Percentiles rank a stretch among this genome's conserved stretches.
Evolutionary conservation across 2,797 vertebrate genomes (phyloP).

Genomic region (Carcharodon carcharias): DNA sequence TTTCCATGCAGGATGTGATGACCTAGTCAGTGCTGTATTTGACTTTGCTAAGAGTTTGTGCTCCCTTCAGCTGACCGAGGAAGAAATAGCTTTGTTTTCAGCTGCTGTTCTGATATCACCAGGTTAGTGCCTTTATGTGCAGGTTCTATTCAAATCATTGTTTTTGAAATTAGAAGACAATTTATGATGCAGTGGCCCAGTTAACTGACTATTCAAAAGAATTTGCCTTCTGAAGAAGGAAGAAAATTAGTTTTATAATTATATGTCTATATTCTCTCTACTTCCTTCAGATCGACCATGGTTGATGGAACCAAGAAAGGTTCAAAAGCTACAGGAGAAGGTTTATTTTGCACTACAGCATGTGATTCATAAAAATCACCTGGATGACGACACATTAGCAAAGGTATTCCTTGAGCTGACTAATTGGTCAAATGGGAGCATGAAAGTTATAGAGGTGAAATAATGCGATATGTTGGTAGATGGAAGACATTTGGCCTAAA

Average conservation of each 20-base stretch:
- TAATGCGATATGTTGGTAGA: background rate
- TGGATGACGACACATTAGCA: slow-evolving; percentile 88
- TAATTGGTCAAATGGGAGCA: background rate
- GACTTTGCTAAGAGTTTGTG: slow-evolving; percentile 98
- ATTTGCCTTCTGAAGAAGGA: background rate
- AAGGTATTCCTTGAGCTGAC: slow-evolving; percentile 64
- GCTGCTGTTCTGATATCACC: slow-evolving; percentile 97
- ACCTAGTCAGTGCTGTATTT: slow-evolving; percentile 92
- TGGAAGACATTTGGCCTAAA: background rate
- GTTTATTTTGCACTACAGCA: slow-evolving; percentile 99
- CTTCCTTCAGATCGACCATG: slow-evolving; percentile 79
- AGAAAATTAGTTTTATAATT: background rate
- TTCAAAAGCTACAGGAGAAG: slow-evolving; percentile 98
- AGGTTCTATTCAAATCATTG: background rate
- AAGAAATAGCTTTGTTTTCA: slow-evolving; percentile 97
- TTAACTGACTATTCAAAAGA: background rate
- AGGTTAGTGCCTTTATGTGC: slow-evolving; percentile 60
- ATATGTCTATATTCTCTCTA: background rate
- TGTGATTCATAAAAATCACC: slow-evolving; percentile 99
- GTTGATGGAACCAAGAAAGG: slow-evolving; percentile 95
- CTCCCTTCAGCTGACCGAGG: slow-evolving; percentile 93
- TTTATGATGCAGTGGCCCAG: background rate
- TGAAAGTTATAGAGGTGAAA: too few relatives aligned
- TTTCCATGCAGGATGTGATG: slow-evolving; percentile 78
- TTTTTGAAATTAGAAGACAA: background rate